These are phyloP conservation scores for Pinctada fucata DNA, from an alignment of 2,888 invertebrate genomes.

Conservation along the genomic window DNA sequence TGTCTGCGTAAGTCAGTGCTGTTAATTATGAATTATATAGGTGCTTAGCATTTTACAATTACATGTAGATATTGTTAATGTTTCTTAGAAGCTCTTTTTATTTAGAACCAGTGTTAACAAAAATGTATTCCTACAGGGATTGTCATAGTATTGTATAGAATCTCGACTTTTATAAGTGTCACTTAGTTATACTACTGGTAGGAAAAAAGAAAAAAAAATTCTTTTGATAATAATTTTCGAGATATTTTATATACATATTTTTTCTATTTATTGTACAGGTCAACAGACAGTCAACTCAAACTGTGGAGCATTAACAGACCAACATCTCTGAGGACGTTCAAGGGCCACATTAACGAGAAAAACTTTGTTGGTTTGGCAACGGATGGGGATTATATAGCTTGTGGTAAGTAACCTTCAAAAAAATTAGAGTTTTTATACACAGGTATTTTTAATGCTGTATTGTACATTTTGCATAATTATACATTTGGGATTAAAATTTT, in stretches of 20 bases:
- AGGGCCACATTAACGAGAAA: constrained; percentile 95
- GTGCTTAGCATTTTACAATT: too few species aligned
- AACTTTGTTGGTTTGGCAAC: constrained; percentile 96
- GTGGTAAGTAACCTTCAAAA: constrained; percentile 80
- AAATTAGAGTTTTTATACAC: neutral
- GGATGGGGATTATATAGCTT: constrained; percentile 93
- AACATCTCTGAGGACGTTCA: constrained; percentile 90
- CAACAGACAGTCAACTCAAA: constrained; percentile 93
- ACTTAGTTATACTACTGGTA: too few species aligned
- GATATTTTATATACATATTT: too few species aligned
- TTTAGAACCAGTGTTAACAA: too few species aligned
- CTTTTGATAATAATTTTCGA: too few species aligned
- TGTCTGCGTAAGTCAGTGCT: constrained; percentile 83
- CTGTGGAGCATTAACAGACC: constrained; percentile 89
- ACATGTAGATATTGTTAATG: too few species aligned
- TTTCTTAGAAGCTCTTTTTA: too few species aligned
- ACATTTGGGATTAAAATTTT: neutral
- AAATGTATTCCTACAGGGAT: too few species aligned
- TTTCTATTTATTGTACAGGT: constrained; percentile 75
- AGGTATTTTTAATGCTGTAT: neutral
- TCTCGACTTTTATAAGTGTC: too few species aligned
- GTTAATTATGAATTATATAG: too few species aligned
- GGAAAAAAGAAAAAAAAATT: too few species aligned
- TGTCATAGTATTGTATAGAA: too few species aligned
- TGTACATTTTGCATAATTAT: neutral